Base-by-base conservation (phyloP, 2,113 vertebrate species). In the Hassar affinis region DNA sequence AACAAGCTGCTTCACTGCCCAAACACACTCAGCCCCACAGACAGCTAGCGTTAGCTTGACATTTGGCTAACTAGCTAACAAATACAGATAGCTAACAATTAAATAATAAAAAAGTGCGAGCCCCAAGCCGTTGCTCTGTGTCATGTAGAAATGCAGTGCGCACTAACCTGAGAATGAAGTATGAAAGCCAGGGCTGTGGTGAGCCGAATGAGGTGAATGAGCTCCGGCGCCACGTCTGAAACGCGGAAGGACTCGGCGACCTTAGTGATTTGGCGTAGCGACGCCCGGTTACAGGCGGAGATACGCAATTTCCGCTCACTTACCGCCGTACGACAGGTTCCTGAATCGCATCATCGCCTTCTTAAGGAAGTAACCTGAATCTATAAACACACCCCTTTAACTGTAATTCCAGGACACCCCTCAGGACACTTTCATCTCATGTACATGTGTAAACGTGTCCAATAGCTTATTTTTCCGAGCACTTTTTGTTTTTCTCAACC, bases 181-280 rank as follows among this genome's bases (percentile, higher is more conserved):
- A 6, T 27, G 64, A 61, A 61, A 12, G 33, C 49, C 82, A 33
- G 68, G 25, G 54, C 45, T 62, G 66, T n/a, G n/a, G n/a, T n/a
- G n/a, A n/a, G n/a, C n/a, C n/a, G 56, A 74, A 27, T n/a, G 14
- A 47, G 3, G 18, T 79, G 49, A 69, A 47, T 47, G 78, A 84
- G 47, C 35, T 79, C 78, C 54, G 87, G 66, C 80, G 84, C 84
- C 87, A 87, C 87, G 87, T 86, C 82, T 84, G 61, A 85, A 52
- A 78, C 52, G n/a, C 30, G n/a, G 66, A 78, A 81, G 49, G 18
- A 42, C 17, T 64, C 42, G 17, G 82, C 38, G 17, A 72, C 35
- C 45, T 80, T 78, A 78, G 78, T 81, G 30, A n/a, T 66, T 49
- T n/a, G 20, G 35, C 82, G 71, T 79, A 79, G 57, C 9, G 33